Base-by-base conservation (phyloP, 2,888 invertebrate species). In the Polietes domitor region DNA sequence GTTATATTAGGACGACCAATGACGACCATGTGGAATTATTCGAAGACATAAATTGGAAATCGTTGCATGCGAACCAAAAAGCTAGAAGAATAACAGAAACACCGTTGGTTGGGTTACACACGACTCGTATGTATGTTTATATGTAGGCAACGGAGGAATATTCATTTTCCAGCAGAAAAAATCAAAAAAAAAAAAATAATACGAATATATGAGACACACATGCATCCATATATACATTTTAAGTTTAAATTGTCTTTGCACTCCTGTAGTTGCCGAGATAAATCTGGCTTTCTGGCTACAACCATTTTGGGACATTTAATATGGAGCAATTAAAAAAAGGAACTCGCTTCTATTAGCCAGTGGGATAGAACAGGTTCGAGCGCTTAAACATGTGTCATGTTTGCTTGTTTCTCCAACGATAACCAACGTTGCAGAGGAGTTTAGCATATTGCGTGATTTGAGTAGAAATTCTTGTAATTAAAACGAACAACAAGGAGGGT, bases 221-320 rank as follows among this genome's bases (percentile, higher is more conserved):
- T 41, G 12, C 15, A 47, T 47, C 47, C n/a, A 5, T 19, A 24
- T 12, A 2, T 12, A 37, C 37, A 7, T 9, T 3, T 7, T n/a
- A 37, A 37, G 68, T 19, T 17, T 19, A 21, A 43, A 43, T 41
- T 68, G 68, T 43, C 21, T 68, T 68, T 68, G 15, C 19, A 41
- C 19, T 65, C 7, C 7, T 21, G 5, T 41, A 43, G 15, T 65
- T 41, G 17, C 5, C 7, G 10, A 41, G 65, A 41, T 32, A 17
- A 37, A 41, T 41, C 41, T 37, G 19, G 2, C 41, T 32, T 12
- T 37, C 9, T 41, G 41, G 12, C 4, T 12, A 41, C 9, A 37
- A 7, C 28, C 32, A 6, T 2, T 65, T 65, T 37, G 41, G 65
- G 65, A 65, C 65, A 65, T 41, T 65, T 65, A 65, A 65, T 65